Conservation (phyloP, 1,140 invertebrate genomes). For the Eriosoma lanigerum region DNA sequence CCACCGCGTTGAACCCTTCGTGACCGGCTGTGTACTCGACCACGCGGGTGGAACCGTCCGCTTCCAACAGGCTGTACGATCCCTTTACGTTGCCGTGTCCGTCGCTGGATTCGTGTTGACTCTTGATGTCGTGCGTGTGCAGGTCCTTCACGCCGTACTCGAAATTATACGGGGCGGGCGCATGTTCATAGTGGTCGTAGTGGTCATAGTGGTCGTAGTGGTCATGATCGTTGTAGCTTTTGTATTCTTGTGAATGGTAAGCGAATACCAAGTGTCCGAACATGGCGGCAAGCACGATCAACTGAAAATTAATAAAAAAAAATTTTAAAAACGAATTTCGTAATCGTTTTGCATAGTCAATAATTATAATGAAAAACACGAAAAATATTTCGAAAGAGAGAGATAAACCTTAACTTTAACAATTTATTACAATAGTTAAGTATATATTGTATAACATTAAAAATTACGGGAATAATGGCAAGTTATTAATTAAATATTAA, state of each 20-base stretch:
- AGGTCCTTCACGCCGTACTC: constrained; percentile 63
- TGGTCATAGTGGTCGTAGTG: not conserved
- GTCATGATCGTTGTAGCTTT: not conserved
- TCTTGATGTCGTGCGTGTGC: constrained; percentile 61
- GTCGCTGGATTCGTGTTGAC: constrained; percentile 60
- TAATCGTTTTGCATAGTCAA: too few species aligned
- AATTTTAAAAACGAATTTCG: too few species aligned
- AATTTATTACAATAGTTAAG: too few species aligned
- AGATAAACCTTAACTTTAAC: too few species aligned
- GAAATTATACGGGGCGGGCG: constrained; percentile 60
- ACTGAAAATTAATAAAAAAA: too few species aligned
- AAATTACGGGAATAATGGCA: too few species aligned
- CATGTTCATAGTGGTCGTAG: constrained; percentile 43
- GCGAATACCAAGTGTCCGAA: not conserved
- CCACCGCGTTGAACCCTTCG: constrained; percentile 54
- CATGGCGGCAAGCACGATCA: not conserved
- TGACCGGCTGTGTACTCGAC: constrained; percentile 62
- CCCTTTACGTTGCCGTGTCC: constrained; percentile 61
- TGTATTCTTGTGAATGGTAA: constrained; percentile 42
- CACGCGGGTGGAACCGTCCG: constrained; percentile 60
- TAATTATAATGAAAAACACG: too few species aligned
- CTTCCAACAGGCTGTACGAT: constrained; percentile 59
- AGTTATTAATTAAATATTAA: too few species aligned
- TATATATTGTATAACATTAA: too few species aligned
- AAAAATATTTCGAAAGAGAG: too few species aligned